Percentiles rank a stretch among this genome's conserved stretches.
phyloP scores from a whole-genome alignment of 2,797 vertebrate species.

The Cossypha dichroa region DNA sequence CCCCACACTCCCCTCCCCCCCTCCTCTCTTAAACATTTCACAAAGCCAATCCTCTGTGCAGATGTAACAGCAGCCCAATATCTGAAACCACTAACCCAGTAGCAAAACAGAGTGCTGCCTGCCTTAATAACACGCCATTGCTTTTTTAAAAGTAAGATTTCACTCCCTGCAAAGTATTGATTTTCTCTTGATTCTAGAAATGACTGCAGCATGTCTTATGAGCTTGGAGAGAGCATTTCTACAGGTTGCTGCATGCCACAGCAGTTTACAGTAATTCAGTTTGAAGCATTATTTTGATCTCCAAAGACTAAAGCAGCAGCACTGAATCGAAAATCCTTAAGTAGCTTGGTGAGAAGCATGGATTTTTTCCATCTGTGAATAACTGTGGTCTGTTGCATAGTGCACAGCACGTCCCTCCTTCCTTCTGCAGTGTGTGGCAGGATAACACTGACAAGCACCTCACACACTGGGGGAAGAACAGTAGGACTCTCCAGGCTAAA shows the following conservation, averaged over 20 bases:
- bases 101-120: neutral
- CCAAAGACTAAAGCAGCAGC: slow-evolving; percentile 32
- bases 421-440: neutral
- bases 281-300: slow-evolving; percentile 66
- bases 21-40: neutral
- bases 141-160: neutral
- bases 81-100: neutral
- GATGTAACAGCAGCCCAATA: neutral
- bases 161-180: neutral
- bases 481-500: neutral
- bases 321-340: slow-evolving; percentile 29
- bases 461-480: neutral
- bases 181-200: slow-evolving; percentile 32
- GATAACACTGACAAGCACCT: neutral
- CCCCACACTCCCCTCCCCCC: neutral
- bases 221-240: slow-evolving; percentile 22
- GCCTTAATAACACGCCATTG: neutral
- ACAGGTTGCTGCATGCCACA: slow-evolving; percentile 44
- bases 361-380: neutral
- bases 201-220: neutral
- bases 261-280: slow-evolving; percentile 61
- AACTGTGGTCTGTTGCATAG: neutral
- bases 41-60: neutral
- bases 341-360: neutral
- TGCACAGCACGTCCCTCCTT: neutral